phyloP scores from a whole-genome alignment of 2,113 vertebrate genomes.

The Choloepus hoffmanni region DNA sequence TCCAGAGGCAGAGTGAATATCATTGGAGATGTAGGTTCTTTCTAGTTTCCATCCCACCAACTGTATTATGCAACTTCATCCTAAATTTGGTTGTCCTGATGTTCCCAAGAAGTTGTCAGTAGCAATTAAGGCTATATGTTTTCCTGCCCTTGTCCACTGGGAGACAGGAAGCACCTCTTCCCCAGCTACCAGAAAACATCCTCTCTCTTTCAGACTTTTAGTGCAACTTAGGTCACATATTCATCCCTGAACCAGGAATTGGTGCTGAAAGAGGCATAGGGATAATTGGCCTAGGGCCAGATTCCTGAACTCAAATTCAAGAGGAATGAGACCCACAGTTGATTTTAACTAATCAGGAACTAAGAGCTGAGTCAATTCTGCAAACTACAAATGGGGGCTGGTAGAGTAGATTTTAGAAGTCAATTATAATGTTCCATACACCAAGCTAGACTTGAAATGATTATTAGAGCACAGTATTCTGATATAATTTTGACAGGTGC shows the following conservation, averaged over 20 bases:
- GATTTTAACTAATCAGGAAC: constrained; percentile 15
- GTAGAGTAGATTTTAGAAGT: neutral
- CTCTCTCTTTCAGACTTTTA: neutral
- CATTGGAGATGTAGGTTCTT: neutral
- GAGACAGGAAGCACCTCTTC: neutral
- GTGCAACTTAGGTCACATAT: neutral
- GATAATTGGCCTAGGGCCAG: neutral
- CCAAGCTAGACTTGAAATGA: neutral
- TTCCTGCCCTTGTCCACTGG: neutral
- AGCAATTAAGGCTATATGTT: neutral
- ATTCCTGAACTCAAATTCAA: neutral
- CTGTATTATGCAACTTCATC: neutral
- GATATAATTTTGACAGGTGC: neutral
- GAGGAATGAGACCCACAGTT: neutral
- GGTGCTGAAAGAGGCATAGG: neutral
- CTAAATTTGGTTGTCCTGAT: neutral
- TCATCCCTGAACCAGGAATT: neutral
- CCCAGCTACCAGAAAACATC: neutral
- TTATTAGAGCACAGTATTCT: neutral
- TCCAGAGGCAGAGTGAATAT: neutral
- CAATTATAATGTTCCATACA: neutral
- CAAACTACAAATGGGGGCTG: neutral
- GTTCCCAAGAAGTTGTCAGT: neutral
- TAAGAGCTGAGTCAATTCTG: neutral
- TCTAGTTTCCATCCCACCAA: neutral